Conservation (phyloP, 2,888 invertebrate species). For the Tortrix viridana region DNA sequence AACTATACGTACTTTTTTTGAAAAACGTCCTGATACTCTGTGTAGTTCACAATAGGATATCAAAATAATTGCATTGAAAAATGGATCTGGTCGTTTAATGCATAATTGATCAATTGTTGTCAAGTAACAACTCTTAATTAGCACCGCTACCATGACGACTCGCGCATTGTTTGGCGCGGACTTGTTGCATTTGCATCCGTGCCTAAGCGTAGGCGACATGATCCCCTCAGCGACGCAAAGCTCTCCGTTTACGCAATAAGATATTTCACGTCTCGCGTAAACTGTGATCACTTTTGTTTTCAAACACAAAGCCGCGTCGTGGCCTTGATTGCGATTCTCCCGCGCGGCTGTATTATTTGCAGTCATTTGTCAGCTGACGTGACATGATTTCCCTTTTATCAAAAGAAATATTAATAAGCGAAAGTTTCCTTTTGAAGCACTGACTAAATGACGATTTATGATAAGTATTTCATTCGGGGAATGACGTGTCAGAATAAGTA, state of each 20-base stretch:
- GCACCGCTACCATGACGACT: too few relatives aligned
- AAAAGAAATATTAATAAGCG: constrained; percentile 69
- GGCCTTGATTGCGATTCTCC: constrained; percentile 68
- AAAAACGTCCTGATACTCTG: too few relatives aligned
- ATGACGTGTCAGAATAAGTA: constrained; percentile 54
- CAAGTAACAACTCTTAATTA: too few relatives aligned
- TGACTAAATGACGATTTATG: constrained; percentile 41
- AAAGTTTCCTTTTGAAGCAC: constrained; percentile 56
- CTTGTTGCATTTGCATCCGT: background rate
- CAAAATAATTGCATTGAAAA: too few relatives aligned
- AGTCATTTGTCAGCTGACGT: constrained; percentile 61
- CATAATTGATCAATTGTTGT: too few relatives aligned
- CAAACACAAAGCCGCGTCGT: constrained; percentile 55
- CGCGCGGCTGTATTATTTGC: constrained; percentile 64
- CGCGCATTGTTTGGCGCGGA: background rate
- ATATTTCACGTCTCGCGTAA: constrained; percentile 57
- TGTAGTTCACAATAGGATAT: too few relatives aligned
- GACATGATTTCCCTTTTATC: constrained; percentile 74
- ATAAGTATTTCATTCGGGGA: constrained; percentile 40
- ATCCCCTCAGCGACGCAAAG: constrained; percentile 39
- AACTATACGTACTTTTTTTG: too few relatives aligned
- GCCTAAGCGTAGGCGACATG: constrained; percentile 46
- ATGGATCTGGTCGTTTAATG: too few relatives aligned
- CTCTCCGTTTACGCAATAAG: constrained; percentile 54
- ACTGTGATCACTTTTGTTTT: constrained; percentile 78